These are phyloP conservation scores for Mercenaria mercenaria DNA, from an alignment of 1,140 invertebrate genomes.

Conservation along the genomic window DNA sequence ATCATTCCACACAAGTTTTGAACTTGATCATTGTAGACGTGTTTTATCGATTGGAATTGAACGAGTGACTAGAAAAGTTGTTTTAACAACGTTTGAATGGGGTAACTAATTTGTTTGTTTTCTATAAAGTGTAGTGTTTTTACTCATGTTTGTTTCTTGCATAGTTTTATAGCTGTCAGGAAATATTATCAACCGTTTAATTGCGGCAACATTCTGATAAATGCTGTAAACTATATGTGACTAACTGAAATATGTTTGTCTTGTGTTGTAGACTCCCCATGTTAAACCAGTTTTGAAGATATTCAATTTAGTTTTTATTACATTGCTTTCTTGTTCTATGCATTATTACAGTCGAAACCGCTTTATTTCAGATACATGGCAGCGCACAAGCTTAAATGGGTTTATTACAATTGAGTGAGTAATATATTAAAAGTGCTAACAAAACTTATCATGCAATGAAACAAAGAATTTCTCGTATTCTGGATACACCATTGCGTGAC, in stretches of 20 bases:
- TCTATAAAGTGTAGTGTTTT: not conserved
- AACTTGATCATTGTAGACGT: not conserved
- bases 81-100: constrained; percentile 12
- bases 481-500: too few species aligned
- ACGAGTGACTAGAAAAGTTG: not conserved
- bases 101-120: not conserved
- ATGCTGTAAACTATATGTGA: not conserved
- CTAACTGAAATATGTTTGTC: not conserved
- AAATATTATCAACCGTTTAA: not conserved
- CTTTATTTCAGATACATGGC: not conserved
- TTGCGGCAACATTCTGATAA: not conserved
- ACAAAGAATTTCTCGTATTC: too few species aligned
- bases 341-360: too few species aligned
- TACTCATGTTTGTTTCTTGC: not conserved
- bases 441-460: too few species aligned
- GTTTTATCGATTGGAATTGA: constrained; percentile 16
- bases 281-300: too few species aligned
- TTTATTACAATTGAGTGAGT: not conserved
- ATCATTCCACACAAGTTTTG: not conserved
- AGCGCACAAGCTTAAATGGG: not conserved
- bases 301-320: too few species aligned
- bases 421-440: too few species aligned
- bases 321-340: too few species aligned
- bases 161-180: not conserved
- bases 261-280: too few species aligned